Base-by-base conservation (phyloP, 2,113 vertebrate genomes). In the Colistium nudipinnis region DNA sequence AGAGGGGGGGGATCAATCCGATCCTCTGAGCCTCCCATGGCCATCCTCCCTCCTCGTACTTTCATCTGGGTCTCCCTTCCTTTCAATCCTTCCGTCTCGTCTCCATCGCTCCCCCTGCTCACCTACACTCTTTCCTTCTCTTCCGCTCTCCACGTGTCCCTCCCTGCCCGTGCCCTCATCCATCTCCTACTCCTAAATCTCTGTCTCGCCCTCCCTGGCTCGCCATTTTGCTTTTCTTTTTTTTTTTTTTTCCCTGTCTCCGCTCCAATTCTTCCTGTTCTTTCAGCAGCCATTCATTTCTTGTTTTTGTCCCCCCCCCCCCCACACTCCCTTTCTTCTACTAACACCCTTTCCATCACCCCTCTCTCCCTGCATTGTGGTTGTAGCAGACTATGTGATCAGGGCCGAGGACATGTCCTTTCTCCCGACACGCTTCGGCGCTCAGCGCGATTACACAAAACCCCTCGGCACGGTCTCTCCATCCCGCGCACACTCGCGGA, bases 371-470 rank as follows among this genome's bases (percentile, higher is more conserved):
- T 74, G 74, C 69, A 78, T 73, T 89, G 83, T 85, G 75, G 71
- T 54, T 78, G 75, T 74, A 67, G 81, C 74, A 74, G 81, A 82
- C 81, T 87, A 74, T 86, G 75, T 70, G 90, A 90, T 90, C 88
- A 80, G 86, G 83, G 86, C 78, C 67, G 87, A 90, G 90, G 90
- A 90, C 88, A 84, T 78, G 87, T 90, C 90, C 88, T 90, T 88
- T 88, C 81, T 86, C 84, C 78, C 70, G 87, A 86, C 87, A 89
- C 70, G 88, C 88, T 86, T 86, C 71, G 70, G 60, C 19, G 82
- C 87, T 78, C 85, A 88, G 87, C 78, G 74, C 83, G 87, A 91
- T 91, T 89, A 90, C 90, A 90, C 88, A 91, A 90, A 90, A 81
- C 82, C 85, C 83, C 78, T 83, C 70, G 64, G 79, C 69, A 78